Evolutionary conservation across 2,888 invertebrate species (phyloP).

Genomic region (Anorthoa munda): DNA sequence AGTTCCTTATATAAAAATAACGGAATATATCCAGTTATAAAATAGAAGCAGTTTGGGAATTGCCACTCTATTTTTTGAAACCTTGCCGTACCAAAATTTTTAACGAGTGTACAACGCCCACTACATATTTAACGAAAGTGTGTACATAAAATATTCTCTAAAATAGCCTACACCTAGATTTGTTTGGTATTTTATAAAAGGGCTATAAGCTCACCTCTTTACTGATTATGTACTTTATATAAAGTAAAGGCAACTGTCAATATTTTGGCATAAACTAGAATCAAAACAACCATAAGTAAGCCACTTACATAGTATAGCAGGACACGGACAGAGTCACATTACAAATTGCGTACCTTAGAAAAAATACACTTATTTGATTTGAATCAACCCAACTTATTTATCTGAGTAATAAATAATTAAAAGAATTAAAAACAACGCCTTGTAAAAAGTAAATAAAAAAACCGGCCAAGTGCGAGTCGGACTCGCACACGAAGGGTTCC

Average conservation of each 20-base stretch:
- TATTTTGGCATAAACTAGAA: background rate
- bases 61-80: conserved; percentile 16
- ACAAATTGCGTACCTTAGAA: too few species aligned
- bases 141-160: background rate
- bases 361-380: too few species aligned
- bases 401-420: too few species aligned
- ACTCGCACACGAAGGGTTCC: too few species aligned
- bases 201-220: background rate
- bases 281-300: background rate
- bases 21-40: background rate
- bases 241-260: background rate
- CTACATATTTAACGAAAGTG: background rate
- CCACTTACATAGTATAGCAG: too few species aligned
- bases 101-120: background rate
- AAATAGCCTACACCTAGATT: background rate
- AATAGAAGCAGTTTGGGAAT: conserved; percentile 8
- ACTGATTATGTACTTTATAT: too few species aligned
- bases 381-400: too few species aligned
- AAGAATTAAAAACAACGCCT: too few species aligned
- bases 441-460: too few species aligned
- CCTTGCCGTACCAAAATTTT: background rate
- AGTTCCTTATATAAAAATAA: conserved; percentile 2
- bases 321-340: too few species aligned
- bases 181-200: background rate
- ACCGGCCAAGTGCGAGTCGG: too few species aligned